Conservation (phyloP, 2,888 invertebrate species). For the Beris chalybata region DNA sequence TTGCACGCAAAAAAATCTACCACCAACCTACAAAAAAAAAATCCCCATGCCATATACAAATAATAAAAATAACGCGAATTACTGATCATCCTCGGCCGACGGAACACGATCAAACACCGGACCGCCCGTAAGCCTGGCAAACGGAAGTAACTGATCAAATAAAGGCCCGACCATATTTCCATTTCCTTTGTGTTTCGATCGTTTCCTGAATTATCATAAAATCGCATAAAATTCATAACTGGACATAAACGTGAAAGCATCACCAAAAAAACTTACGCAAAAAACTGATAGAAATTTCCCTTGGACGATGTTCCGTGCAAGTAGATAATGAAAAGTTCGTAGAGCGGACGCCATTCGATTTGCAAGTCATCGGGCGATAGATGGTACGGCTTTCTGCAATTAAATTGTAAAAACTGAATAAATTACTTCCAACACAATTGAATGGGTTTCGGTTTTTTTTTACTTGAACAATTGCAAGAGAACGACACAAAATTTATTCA, state of each 20-base stretch:
- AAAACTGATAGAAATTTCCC: conserved; percentile 41
- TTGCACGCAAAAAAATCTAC: no score
- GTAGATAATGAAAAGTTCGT: conserved; percentile 51
- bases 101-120: conserved; percentile 17
- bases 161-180: conserved; percentile 22
- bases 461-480: conserved; percentile 40
- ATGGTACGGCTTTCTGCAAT: conserved; percentile 71
- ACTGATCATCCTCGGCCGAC: conserved; percentile 27
- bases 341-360: conserved; percentile 85
- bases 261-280: conserved; percentile 36
- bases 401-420: conserved; percentile 38
- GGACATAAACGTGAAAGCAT: not conserved
- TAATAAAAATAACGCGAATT: conserved; percentile 1
- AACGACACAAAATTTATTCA: conserved; percentile 59
- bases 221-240: not conserved
- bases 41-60: not conserved
- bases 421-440: conserved; percentile 1
- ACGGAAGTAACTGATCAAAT: conserved; percentile 31
- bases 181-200: conserved; percentile 15
- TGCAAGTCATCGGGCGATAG: conserved; percentile 77
- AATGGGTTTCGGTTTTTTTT: not conserved
- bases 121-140: conserved; percentile 29
- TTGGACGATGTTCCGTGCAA: conserved; percentile 40
- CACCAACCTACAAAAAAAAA: no score
- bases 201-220: conserved; percentile 10